Base-by-base conservation (phyloP, 2,888 invertebrate genomes). In the Strigamia crassipes region DNA sequence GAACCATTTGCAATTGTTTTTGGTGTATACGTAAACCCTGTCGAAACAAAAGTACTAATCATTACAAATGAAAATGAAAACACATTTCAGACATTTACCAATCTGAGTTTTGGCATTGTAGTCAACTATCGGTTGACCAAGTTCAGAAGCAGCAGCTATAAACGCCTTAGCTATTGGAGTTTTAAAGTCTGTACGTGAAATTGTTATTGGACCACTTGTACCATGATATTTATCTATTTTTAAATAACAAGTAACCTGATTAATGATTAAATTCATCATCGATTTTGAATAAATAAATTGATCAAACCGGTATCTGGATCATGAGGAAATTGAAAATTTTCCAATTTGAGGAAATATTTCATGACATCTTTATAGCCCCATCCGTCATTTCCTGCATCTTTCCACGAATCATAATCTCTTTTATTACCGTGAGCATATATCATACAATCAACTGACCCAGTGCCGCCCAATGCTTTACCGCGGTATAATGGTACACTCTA, bases 361-460 rank as follows among this genome's bases (percentile, higher is more conserved):
- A 66, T 8, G 2, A 66, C 66, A 66, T 15, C n/a, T 12, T 66
- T 3, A n/a, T 66, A 66, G 0, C n/a, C n/a, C n/a, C n/a, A n/a
- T n/a, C n/a, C n/a, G n/a, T n/a, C n/a, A n/a, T n/a, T n/a, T n/a
- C n/a, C 93, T 91, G 9, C 5, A 6, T 21, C 8, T 12, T 12
- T 1, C 66, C 66, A 66, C 12, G 9, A 21, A 6, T 66, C 66
- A 27, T 6, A 66, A 66, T 66, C 96, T 0, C 93, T 89, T 82
- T 91, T 91, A 87, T 96, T 96, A 0, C 97, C 97, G 83, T 97
- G 90, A 2, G 66, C n/a, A n/a, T n/a, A 66, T 12, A n/a, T 12
- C 66, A 66, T 66, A 2, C 2, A 21, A 27, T 66, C n/a, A 27
- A 66, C 1, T 27, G 66, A 27, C 4, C 66, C 12, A 8, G 66